Base-by-base conservation (phyloP, 2,888 invertebrate species). In the Incurvaria masculella region DNA sequence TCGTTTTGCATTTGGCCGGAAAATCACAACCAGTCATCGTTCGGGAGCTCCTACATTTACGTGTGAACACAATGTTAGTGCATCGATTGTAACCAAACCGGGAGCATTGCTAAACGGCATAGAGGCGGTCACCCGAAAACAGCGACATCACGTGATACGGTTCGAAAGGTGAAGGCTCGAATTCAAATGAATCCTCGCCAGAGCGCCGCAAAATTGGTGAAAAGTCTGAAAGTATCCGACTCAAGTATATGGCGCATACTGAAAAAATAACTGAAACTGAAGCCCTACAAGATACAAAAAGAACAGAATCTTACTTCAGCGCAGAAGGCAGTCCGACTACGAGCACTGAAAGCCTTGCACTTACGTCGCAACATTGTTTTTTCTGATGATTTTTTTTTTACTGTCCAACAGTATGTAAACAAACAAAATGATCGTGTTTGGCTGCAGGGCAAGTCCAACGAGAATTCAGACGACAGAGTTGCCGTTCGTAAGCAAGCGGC, bases 341-440 rank as follows among this genome's bases (percentile, higher is more conserved):
- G 23, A 27, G 27, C n/a, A 27, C n/a, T 26, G 20, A 23, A 27
- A 27, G 2, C n/a, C 45, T 8, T 42, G 38, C 41, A 43, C 42
- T 11, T 14, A 4, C 11, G 23, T 23, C 19, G 23, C 19, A 23
- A 47, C 16, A 6, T 47, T 3, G 23, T 19, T 47, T 47, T 47
- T 10, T 44, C 47, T 20, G 42, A 46, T 23, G 46, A 40, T 8
- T 8, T 8, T 6, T 8, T 17, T 40, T 40, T 5, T 40, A 40
- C 40, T 19, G 42, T 42, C 21, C 42, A 42, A 2, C 20, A 47
- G 17, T 45, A 47, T 42, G 47, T 45, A 47, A 47, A 47, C 42
- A 47, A 46, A 47, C 47, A 47, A 47, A 47, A 47, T 26, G 11
- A 45, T 42, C 47, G 41, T 43, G 47, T 43, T 10, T 44, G 42